Percentiles rank a stretch among this genome's conserved stretches.
These are phyloP conservation scores for Xiphophorus birchmanni DNA, from an alignment of 2,797 vertebrate genomes.

Conservation along the genomic window DNA sequence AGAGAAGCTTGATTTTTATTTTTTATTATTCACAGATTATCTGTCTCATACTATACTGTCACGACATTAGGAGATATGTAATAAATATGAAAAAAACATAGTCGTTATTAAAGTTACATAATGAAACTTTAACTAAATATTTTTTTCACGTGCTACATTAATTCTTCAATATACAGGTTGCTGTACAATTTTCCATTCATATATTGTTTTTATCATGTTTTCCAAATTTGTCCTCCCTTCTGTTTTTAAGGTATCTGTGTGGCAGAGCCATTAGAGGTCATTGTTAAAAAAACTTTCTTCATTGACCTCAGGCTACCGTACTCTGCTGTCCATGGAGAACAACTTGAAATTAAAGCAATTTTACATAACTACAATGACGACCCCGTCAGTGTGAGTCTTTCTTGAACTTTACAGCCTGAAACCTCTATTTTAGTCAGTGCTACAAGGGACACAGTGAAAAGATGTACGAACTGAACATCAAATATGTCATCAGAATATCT, in stretches of 20 bases:
- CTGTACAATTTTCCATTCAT: too few species aligned
- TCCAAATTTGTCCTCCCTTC: too few species aligned
- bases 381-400: slow-evolving; percentile 54
- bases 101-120: too few species aligned
- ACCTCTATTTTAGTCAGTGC: background rate
- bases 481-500: background rate
- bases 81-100: too few species aligned
- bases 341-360: slow-evolving; percentile 88
- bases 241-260: slow-evolving; percentile 85
- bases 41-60: too few species aligned
- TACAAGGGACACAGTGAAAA: background rate
- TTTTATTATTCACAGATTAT: too few species aligned
- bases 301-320: slow-evolving; percentile 88
- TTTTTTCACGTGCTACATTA: too few species aligned
- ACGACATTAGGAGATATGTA: too few species aligned
- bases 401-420: background rate
- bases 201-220: too few species aligned
- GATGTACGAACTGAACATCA: background rate
- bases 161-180: too few species aligned
- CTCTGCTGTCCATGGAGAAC: slow-evolving; percentile 88
- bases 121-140: too few species aligned
- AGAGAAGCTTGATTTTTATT: too few species aligned
- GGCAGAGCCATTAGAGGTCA: slow-evolving; percentile 84
- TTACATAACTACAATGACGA: slow-evolving; percentile 84
- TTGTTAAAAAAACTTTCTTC: slow-evolving; percentile 85